These are phyloP conservation scores for Merodon equestris DNA, from an alignment of 2,888 invertebrate genomes.

Conservation along the genomic window DNA sequence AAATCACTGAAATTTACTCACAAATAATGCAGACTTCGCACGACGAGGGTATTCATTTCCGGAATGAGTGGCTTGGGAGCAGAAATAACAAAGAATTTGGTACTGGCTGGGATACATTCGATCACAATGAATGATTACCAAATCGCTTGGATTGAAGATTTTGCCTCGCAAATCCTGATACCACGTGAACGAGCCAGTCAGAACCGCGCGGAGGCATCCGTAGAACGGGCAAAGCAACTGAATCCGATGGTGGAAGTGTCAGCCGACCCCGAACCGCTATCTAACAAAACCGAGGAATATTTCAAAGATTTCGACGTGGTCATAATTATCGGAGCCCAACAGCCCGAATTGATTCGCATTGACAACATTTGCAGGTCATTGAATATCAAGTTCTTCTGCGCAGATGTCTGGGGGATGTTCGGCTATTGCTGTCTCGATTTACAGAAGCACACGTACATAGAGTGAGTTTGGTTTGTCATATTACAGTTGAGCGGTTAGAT, in stretches of 20 bases:
- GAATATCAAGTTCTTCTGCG: slow-evolving; percentile 90
- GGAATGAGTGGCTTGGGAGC: slow-evolving; percentile 95
- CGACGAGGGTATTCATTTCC: slow-evolving; percentile 91
- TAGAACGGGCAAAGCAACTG: slow-evolving; percentile 87
- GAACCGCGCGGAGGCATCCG: slow-evolving; percentile 92
- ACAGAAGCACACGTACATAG: slow-evolving; percentile 88
- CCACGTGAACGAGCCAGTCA: slow-evolving; percentile 85
- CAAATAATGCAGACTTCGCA: slow-evolving; percentile 83
- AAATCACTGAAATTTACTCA: not conserved
- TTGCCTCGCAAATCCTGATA: slow-evolving; percentile 91
- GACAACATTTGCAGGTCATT: slow-evolving; percentile 87
- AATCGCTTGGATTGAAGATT: slow-evolving; percentile 85
- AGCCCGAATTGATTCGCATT: slow-evolving; percentile 86
- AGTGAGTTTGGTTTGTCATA: slow-evolving; percentile 81
- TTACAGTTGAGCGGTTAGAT: not conserved
- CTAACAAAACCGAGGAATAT: slow-evolving; percentile 85
- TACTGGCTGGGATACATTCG: slow-evolving; percentile 94
- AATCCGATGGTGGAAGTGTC: slow-evolving; percentile 96
- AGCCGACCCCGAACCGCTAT: slow-evolving; percentile 83
- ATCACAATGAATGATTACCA: slow-evolving; percentile 91
- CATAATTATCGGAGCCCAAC: slow-evolving; percentile 87
- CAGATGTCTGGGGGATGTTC: slow-evolving; percentile 95
- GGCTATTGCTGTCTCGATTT: slow-evolving; percentile 96
- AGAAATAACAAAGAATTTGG: slow-evolving; percentile 97
- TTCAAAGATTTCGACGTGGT: slow-evolving; percentile 91